Percentiles rank a stretch among this genome's conserved stretches.
phyloP scores from a whole-genome alignment of 2,113 vertebrate species.

The Galeopterus variegatus region DNA sequence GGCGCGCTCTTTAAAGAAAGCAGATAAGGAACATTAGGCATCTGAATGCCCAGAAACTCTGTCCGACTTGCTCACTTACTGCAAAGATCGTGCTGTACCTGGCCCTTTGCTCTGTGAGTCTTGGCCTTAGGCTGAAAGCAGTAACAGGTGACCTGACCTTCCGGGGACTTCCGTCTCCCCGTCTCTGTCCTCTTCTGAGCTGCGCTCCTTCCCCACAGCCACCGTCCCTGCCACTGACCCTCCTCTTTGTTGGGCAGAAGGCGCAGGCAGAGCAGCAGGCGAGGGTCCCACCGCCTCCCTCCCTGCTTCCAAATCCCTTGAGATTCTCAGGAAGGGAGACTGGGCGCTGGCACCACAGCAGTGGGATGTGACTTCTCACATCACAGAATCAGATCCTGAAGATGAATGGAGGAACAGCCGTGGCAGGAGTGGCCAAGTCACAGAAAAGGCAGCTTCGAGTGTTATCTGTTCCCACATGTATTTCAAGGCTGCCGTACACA shows the following conservation, averaged over 20 bases:
- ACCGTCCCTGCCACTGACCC: no score
- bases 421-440: constrained; percentile 17
- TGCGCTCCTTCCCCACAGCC: no score
- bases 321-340: not conserved
- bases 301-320: not conserved
- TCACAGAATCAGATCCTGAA: not conserved
- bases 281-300: not conserved
- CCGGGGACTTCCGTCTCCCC: not conserved
- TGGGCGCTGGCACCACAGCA: not conserved
- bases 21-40: not conserved
- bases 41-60: not conserved
- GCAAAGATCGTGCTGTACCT: not conserved
- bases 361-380: not conserved
- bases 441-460: constrained; percentile 50
- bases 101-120: not conserved
- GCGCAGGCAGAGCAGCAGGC: no score
- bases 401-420: constrained; percentile 39
- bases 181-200: no score
- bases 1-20: not conserved
- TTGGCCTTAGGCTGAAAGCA: not conserved
- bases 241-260: no score
- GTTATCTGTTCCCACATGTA: constrained; percentile 72
- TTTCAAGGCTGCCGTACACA: constrained; percentile 71
- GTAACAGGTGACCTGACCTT: not conserved
- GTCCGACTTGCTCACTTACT: not conserved